Percentiles rank a stretch among this genome's conserved stretches.
These are phyloP conservation scores for Drosophila affinis DNA, from an alignment of 2,888 invertebrate genomes.

Conservation along the genomic window DNA sequence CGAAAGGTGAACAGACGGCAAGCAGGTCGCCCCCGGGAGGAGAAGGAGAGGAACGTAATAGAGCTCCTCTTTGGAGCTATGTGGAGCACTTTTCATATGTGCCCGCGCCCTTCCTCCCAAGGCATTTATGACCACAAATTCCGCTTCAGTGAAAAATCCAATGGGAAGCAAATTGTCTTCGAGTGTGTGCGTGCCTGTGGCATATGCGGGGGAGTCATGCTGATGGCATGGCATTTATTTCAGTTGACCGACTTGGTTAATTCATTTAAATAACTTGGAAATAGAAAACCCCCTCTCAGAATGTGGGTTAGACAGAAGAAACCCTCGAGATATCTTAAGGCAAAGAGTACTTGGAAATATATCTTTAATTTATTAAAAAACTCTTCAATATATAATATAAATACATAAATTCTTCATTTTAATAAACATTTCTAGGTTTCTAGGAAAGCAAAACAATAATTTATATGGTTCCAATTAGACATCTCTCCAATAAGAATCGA, in stretches of 20 bases:
- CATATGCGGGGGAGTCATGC: slow-evolving; percentile 53
- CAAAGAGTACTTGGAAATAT: background rate
- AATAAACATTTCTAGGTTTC: too few species aligned
- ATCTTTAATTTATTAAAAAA: too few species aligned
- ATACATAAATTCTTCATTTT: too few species aligned
- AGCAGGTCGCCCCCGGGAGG: slow-evolving; percentile 45
- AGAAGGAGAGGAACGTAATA: slow-evolving; percentile 11
- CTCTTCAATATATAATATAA: too few species aligned
- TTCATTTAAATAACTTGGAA: slow-evolving; percentile 25
- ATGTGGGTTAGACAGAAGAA: background rate
- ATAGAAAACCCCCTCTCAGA: background rate
- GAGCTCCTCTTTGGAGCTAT: slow-evolving; percentile 20
- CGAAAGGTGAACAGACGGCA: slow-evolving; percentile 55
- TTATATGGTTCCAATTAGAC: too few species aligned
- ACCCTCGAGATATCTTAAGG: background rate
- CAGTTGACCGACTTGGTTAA: slow-evolving; percentile 20
- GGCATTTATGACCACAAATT: slow-evolving; percentile 31
- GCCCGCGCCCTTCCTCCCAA: background rate
- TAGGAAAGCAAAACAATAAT: too few species aligned
- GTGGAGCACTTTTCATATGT: slow-evolving; percentile 1
- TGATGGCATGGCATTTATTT: slow-evolving; percentile 43
- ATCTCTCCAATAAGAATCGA: background rate
- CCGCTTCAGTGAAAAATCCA: slow-evolving; percentile 26
- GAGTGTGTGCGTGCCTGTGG: slow-evolving; percentile 9
- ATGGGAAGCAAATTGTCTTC: slow-evolving; percentile 19